Evolutionary conservation across 53 echinoderm and acorn worm species (phyloP).

Genomic region (Luidia sarsii): DNA sequence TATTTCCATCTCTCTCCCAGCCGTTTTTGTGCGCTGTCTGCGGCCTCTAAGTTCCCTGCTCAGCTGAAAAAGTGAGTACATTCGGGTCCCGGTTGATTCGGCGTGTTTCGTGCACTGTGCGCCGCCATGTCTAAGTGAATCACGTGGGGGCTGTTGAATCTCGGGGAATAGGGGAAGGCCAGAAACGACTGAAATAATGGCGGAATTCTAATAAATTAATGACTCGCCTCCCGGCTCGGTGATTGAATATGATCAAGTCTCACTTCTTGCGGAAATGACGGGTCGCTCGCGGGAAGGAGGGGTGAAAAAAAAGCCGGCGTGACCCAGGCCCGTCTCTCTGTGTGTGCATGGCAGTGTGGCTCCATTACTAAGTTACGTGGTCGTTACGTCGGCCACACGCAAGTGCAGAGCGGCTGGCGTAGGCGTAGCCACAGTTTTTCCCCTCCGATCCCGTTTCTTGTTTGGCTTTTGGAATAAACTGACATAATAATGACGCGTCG

Average conservation of each 20-base stretch:
- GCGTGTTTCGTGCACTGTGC: slow-evolving; percentile 50
- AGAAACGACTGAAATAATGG: slow-evolving; percentile 58
- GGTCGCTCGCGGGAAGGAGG: slow-evolving; percentile 6
- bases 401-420: slow-evolving; percentile 72
- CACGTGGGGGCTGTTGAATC: slow-evolving; percentile 52
- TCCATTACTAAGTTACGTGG: slow-evolving; percentile 78
- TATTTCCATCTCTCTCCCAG: slow-evolving; percentile 7
- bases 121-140: slow-evolving; percentile 48
- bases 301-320: slow-evolving; percentile 39
- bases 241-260: slow-evolving; percentile 61
- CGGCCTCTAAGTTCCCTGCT: slow-evolving; percentile 31
- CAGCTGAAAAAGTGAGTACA: slow-evolving; percentile 51
- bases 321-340: slow-evolving; percentile 50
- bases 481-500: slow-evolving; percentile 66
- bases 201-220: slow-evolving; percentile 67
- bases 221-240: slow-evolving; percentile 48
- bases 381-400: slow-evolving; percentile 85
- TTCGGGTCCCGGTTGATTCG: slow-evolving; percentile 11
- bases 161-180: slow-evolving; percentile 50
- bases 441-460: slow-evolving; percentile 64
- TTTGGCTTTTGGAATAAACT: slow-evolving; percentile 64
- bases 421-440: slow-evolving; percentile 52
- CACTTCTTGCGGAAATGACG: slow-evolving; percentile 47
- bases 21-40: slow-evolving; percentile 38
- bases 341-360: slow-evolving; percentile 50